Conservation (phyloP, 2,888 invertebrate species). For the Ypsolopha scabrella region DNA sequence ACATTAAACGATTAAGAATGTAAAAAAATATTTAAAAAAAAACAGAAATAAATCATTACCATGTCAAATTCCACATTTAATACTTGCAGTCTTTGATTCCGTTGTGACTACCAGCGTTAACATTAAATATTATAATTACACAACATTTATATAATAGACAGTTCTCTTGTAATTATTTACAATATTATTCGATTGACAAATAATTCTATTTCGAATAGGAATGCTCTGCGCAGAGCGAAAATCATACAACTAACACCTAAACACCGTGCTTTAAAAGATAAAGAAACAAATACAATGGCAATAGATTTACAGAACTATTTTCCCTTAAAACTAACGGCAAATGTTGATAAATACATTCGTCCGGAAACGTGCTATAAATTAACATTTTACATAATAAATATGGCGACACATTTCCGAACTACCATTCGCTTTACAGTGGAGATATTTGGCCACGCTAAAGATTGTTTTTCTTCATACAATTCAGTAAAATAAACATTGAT, state of each 20-base stretch:
- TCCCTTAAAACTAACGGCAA: constrained; percentile 8
- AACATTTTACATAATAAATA: constrained; percentile 3
- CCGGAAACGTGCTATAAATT: neutral
- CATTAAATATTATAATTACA: constrained; percentile 9
- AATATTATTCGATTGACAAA: constrained; percentile 48
- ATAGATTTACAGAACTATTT: constrained; percentile 14
- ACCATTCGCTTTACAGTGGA: neutral
- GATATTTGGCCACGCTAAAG: constrained; percentile 2
- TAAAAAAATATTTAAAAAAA: constrained; percentile 41
- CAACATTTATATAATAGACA: constrained; percentile 6
- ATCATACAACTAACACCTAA: constrained; percentile 26
- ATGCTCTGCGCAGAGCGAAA: constrained; percentile 49
- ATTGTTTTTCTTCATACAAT: neutral
- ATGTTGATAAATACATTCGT: neutral
- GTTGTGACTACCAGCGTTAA: constrained; percentile 65
- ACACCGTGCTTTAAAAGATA: constrained; percentile 34
- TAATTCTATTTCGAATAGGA: constrained; percentile 46
- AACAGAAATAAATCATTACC: constrained; percentile 28
- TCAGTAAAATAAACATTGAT: constrained; percentile 4
- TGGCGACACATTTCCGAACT: neutral
- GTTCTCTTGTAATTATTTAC: constrained; percentile 37
- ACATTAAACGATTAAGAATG: constrained; percentile 45
- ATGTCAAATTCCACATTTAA: constrained; percentile 44
- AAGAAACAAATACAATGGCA: constrained; percentile 35
- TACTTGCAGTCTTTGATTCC: constrained; percentile 67